Evolutionary conservation across 1,140 invertebrate genomes (phyloP), one percentile per base, ranked within the genome.

Genomic region (Pollicipes pollicipes): DNA sequence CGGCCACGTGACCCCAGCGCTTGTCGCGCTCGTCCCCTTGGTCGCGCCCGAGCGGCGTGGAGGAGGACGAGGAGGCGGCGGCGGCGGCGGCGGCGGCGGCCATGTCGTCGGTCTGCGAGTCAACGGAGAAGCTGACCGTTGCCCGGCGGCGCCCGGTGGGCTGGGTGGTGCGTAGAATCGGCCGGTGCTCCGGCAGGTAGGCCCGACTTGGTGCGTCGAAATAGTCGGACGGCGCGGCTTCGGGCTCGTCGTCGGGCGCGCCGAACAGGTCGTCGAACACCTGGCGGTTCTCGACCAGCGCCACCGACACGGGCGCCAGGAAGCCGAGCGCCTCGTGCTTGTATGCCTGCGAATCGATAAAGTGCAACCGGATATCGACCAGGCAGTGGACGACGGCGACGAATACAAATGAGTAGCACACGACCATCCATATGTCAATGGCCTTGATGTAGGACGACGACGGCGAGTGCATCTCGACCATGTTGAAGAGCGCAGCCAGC

Each of bases 361-460:
- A 63, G n/a, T 31, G 35, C 30, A 73, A 66, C 2, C 68, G 67
- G 28, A 86, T 76, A 68, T 88, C 85, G 73, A 88, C 82, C 72
- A 87, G 87, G 78, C 87, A 89, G 77, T 89, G 87, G 70, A 88
- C 78, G n/a, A 89, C 78, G 0, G 86, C 84, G 10, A 85, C 79
- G 77, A 88, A 88, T 27, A 88, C 87, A 78, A 89, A 88, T 45
- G 86, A 78, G 8, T 87, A 86, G 78, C 88, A 88, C 8, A 82
- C 84, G 73, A 86, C 83, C 77, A 88, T 82, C 87, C 87, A 89
- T 30, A 88, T 83, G 77, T 89, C 87, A 30, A 88, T 84, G 73
- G 85, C 86, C 76, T 88, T 87, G 32, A 87, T 77, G 75, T 86
- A 85, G 26, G 85, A 77, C 0, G 84, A 84, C 29, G 74, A 70